Percentiles rank a stretch among this genome's conserved stretches.
These are phyloP conservation scores for Chelonus insularis DNA, from an alignment of 1,140 invertebrate species.

Conservation along the genomic window DNA sequence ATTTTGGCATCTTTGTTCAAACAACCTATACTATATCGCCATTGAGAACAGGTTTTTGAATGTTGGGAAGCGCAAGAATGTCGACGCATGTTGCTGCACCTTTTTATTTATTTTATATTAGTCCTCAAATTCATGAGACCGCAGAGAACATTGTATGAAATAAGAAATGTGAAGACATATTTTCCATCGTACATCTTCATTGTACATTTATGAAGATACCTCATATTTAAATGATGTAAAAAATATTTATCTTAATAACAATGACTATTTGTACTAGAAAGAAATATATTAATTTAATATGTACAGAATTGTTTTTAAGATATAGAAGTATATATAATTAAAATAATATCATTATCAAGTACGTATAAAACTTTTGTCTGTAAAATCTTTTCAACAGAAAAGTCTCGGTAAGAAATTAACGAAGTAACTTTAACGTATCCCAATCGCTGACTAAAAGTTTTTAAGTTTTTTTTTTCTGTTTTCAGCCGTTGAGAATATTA, in stretches of 20 bases:
- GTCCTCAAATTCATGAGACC: neutral
- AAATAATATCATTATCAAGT: too few species aligned
- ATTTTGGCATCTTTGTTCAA: too few species aligned
- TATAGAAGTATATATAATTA: too few species aligned
- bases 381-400: neutral
- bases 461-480: neutral
- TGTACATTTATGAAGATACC: too few species aligned
- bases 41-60: conserved; percentile 1
- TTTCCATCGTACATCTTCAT: too few species aligned
- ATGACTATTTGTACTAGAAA: too few species aligned
- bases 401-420: neutral
- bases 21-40: neutral
- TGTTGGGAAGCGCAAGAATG: neutral
- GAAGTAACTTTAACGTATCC: neutral
- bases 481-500: too few species aligned
- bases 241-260: too few species aligned
- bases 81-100: neutral
- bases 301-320: too few species aligned
- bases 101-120: neutral
- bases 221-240: too few species aligned
- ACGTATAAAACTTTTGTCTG: too few species aligned
- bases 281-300: too few species aligned
- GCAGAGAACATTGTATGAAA: neutral
- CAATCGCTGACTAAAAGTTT: neutral
- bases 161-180: neutral